phyloP scores from a whole-genome alignment of 2,888 invertebrate genomes.

The Drosophila demipolita region DNA sequence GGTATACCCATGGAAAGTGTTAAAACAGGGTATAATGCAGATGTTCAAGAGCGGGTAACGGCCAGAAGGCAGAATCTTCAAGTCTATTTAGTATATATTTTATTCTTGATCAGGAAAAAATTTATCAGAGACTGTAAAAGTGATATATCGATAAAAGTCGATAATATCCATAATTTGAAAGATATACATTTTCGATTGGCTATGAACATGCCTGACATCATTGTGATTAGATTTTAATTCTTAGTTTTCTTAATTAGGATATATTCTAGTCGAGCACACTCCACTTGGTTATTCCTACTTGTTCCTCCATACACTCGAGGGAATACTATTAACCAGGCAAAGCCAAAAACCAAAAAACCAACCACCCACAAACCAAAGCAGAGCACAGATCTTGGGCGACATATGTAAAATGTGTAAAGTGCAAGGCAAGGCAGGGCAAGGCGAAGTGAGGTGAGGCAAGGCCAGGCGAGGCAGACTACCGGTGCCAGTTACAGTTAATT shows the following conservation, averaged over 20 bases:
- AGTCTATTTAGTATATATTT: background rate
- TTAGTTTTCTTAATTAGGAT: background rate
- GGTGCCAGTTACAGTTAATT: slow-evolving; percentile 78
- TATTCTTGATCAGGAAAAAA: background rate
- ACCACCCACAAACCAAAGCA: slow-evolving; percentile 53
- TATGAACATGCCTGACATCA: background rate
- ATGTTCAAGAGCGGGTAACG: background rate
- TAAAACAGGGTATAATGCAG: background rate
- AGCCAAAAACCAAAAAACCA: slow-evolving; percentile 20
- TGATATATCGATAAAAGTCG: too few relatives aligned
- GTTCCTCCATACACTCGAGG: slow-evolving; percentile 47
- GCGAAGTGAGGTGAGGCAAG: background rate
- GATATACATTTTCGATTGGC: background rate
- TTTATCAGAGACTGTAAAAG: background rate
- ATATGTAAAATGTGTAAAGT: slow-evolving; percentile 84
- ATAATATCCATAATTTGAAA: background rate
- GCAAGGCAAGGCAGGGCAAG: slow-evolving; percentile 44
- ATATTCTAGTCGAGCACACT: background rate
- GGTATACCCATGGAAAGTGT: background rate
- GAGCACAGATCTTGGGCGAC: slow-evolving; percentile 69
- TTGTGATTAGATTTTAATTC: background rate
- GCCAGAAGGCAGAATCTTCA: background rate
- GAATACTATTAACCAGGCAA: slow-evolving; percentile 50
- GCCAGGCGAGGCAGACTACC: background rate
- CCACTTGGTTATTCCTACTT: background rate